phyloP scores from a whole-genome alignment of 2,888 invertebrate genomes.

The Yponomeuta cagnagella region DNA sequence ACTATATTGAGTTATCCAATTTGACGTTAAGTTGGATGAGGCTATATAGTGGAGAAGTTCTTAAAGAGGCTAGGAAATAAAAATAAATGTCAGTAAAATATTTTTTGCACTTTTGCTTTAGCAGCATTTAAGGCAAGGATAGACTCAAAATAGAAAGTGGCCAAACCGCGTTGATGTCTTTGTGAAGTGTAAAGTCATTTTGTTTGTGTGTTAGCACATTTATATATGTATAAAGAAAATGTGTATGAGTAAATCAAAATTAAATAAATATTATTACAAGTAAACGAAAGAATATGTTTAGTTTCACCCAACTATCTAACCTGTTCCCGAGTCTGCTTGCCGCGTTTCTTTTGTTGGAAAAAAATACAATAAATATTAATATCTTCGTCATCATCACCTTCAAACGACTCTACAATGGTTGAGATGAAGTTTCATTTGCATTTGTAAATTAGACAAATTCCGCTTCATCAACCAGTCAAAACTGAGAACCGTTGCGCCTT shows the following conservation, averaged over 20 bases:
- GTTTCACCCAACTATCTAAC: conserved; percentile 75
- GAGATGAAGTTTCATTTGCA: no score
- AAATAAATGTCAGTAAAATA: no score
- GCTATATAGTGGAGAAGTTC: no score
- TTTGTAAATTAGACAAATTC: no score
- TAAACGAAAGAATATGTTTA: conserved; percentile 57
- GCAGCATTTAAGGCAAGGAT: not conserved
- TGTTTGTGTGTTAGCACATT: not conserved
- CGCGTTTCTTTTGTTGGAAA: conserved; percentile 79
- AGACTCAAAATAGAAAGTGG: not conserved
- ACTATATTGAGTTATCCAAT: no score
- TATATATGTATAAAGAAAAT: not conserved
- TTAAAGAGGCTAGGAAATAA: no score
- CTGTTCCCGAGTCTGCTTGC: conserved; percentile 88
- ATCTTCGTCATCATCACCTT: not conserved
- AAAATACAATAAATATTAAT: conserved; percentile 49
- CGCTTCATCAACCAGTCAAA: no score
- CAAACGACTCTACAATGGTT: not conserved
- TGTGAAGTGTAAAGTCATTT: not conserved
- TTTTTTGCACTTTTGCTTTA: no score
- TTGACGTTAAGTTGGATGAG: no score
- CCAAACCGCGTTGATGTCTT: not conserved
- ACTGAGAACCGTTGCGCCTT: no score
- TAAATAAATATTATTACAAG: conserved; percentile 31
- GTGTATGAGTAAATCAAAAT: conserved; percentile 34